phyloP scores from a whole-genome alignment of 2,888 invertebrate genomes.

The Aelia acuminata region DNA sequence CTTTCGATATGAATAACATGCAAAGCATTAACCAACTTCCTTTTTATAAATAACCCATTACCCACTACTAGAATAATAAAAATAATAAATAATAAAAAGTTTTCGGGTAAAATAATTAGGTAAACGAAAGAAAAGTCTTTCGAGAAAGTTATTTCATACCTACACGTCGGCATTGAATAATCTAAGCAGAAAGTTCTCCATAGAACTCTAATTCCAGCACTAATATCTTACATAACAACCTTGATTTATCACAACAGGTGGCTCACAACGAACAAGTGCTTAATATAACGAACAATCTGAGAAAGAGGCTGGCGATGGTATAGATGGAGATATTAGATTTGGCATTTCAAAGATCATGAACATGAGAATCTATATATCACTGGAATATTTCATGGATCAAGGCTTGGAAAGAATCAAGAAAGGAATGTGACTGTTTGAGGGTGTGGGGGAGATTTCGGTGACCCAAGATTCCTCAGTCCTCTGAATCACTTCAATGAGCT shows the following conservation, averaged over 20 bases:
- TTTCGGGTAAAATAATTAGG: neutral
- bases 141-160: neutral
- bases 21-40: too few species aligned
- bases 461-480: too few species aligned
- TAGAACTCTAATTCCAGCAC: neutral
- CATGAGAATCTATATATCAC: neutral
- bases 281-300: neutral
- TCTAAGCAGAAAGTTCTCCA: neutral
- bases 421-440: neutral
- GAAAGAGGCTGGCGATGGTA: neutral
- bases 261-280: slow-evolving; percentile 29
- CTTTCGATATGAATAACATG: too few species aligned
- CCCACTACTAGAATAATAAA: too few species aligned
- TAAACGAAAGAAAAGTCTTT: slow-evolving; percentile 3
- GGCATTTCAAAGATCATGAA: neutral
- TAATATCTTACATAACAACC: neutral
- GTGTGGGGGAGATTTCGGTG: neutral
- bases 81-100: too few species aligned
- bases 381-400: neutral
- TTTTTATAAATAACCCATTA: too few species aligned
- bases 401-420: neutral
- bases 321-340: neutral
- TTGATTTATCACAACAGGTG: slow-evolving; percentile 41
- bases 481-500: too few species aligned
- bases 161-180: neutral